Base-by-base conservation (phyloP, 2,888 invertebrate species). In the Aleiodes leptofemur region DNA sequence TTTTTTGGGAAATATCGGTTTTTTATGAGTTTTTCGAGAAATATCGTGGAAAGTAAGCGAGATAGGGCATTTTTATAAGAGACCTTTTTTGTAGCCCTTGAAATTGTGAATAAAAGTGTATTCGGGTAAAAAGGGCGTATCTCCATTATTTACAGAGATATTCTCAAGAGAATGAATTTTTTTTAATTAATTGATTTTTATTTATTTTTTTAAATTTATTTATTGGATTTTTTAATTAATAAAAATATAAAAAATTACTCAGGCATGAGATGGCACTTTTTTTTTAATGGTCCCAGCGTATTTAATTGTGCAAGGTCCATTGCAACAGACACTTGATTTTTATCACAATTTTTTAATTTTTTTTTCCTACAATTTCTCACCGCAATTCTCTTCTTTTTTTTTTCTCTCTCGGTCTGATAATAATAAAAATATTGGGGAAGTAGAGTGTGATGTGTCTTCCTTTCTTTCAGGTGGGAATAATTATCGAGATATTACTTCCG, bases 251-350 rank as follows among this genome's bases (percentile, higher is more conserved):
- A 59, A 59, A 61, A 11, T 61, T 16, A 23, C 14, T 43, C 61
- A 61, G 16, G 38, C 61, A 43, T 43, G 38, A 61, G 14, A 43
- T 16, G n/a, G 38, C 3, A 23, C 23, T 23, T 16, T 43, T 57
- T 31, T 38, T 61, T 7, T n/a, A n/a, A 6, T 38, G 38, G 34
- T 43, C n/a, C 38, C 43, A 5, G 43, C 14, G 64, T 11, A 64
- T 43, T 64, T 64, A 5, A 64, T 64, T 64, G 64, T 64, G 43
- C 48, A 64, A 64, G 48, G 43, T 38, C 8, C 43, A 48, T 64
- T 64, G 64, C 64, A 64, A 64, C 64, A 64, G 64, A 14, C 43
- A 64, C 43, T 43, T 64, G 64, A 43, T 64, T 64, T 48, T 64
- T 48, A 64, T 64, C 38, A 43, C 43, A 43, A 16, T 43, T 48